A percentile compares a stretch with the other conserved stretches of the same genome.
phyloP scores from a whole-genome alignment of 2,797 vertebrate species.

The Pseudomugil gertrudae region DNA sequence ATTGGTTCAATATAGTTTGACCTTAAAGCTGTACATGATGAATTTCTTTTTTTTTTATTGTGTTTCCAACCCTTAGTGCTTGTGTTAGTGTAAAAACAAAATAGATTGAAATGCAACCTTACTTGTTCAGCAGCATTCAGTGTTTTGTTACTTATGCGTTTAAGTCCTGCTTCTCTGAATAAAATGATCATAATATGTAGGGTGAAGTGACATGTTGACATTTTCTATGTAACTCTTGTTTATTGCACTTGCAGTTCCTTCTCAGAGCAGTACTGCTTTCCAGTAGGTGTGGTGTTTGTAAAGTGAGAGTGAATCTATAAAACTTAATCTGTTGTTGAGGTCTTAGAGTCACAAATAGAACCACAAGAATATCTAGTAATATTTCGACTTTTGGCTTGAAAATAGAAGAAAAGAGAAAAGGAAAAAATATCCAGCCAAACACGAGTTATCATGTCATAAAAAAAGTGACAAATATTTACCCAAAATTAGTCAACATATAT shows the following conservation, averaged over 20 bases:
- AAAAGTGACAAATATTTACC: too few species aligned
- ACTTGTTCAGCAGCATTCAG: not conserved
- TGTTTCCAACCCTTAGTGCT: not conserved
- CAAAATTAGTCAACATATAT: too few species aligned
- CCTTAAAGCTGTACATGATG: not conserved
- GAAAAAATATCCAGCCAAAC: too few species aligned
- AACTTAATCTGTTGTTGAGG: not conserved
- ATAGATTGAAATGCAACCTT: not conserved
- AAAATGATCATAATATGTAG: not conserved
- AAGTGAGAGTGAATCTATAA: not conserved
- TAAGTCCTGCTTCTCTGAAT: not conserved
- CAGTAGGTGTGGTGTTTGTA: not conserved
- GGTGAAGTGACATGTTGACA: not conserved
- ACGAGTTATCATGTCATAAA: too few species aligned
- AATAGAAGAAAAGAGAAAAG: too few species aligned
- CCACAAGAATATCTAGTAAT: too few species aligned
- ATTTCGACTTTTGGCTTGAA: too few species aligned
- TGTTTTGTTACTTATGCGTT: not conserved
- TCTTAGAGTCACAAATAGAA: not conserved
- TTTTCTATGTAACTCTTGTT: not conserved
- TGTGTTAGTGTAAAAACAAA: not conserved
- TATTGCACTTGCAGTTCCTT: not conserved
- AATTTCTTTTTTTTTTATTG: not conserved
- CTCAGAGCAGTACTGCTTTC: not conserved
- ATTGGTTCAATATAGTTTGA: constrained; percentile 6